phyloP scores from a whole-genome alignment of 2,888 invertebrate genomes.

The Gryllus longicercus region DNA sequence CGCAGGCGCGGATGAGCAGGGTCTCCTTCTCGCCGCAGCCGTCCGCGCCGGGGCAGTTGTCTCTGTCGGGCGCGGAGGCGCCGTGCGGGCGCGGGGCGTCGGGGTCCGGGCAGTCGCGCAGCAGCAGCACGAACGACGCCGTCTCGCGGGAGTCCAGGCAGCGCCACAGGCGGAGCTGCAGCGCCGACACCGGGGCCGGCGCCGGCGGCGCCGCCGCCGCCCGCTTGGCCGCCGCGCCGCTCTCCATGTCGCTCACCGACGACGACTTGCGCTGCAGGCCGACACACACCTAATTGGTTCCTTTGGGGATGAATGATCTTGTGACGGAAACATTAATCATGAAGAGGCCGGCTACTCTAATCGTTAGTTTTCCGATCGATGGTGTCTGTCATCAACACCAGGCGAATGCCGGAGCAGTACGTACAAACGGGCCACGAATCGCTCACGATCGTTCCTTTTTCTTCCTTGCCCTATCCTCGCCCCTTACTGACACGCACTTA shows the following conservation, averaged over 20 bases:
- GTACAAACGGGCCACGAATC: too few species aligned
- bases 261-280: background rate
- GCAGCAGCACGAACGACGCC: background rate
- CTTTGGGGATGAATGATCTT: too few species aligned
- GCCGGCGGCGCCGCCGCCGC: background rate
- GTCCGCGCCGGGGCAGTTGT: background rate
- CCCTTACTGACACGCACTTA: too few species aligned
- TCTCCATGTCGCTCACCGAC: background rate
- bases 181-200: background rate
- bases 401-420: too few species aligned
- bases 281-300: background rate
- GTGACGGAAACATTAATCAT: too few species aligned
- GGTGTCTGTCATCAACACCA: too few species aligned
- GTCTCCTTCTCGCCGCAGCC: background rate
- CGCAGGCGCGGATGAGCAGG: background rate
- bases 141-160: background rate
- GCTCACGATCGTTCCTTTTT: too few species aligned
- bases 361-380: too few species aligned
- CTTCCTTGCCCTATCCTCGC: too few species aligned
- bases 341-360: too few species aligned
- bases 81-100: background rate
- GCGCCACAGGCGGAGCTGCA: background rate
- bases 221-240: background rate
- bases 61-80: background rate
- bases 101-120: background rate